Conservation (phyloP, 2,797 vertebrate genomes). For the Hydrophis major region DNA sequence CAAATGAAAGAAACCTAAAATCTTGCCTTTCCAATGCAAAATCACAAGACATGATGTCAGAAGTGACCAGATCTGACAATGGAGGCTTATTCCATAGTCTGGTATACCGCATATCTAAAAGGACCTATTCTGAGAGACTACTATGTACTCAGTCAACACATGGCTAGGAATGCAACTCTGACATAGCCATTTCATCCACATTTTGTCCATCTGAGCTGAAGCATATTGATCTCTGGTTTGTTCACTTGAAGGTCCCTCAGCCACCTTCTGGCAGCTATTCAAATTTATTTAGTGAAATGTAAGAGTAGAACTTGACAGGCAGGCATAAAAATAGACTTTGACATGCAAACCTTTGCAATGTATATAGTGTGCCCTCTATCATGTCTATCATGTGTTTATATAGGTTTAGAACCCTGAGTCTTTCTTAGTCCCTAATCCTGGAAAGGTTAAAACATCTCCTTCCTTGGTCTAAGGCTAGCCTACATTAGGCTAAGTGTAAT, state of each 20-base stretch:
- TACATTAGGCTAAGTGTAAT: background rate
- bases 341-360: background rate
- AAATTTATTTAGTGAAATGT: background rate
- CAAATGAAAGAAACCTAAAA: background rate
- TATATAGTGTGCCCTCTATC: background rate
- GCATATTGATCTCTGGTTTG: background rate
- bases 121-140: background rate
- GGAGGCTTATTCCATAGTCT: background rate
- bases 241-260: background rate
- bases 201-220: background rate
- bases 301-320: background rate
- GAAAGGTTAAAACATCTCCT: background rate
- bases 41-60: background rate
- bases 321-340: background rate
- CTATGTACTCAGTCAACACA: no score
- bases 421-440: background rate
- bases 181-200: background rate
- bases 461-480: background rate
- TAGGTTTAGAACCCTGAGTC: background rate
- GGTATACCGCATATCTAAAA: background rate
- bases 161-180: background rate
- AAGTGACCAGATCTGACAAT: background rate
- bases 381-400: background rate
- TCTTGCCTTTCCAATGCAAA: background rate
- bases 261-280: no score